phyloP scores from a whole-genome alignment of 2,888 invertebrate species.

The Athrips mouffetella region DNA sequence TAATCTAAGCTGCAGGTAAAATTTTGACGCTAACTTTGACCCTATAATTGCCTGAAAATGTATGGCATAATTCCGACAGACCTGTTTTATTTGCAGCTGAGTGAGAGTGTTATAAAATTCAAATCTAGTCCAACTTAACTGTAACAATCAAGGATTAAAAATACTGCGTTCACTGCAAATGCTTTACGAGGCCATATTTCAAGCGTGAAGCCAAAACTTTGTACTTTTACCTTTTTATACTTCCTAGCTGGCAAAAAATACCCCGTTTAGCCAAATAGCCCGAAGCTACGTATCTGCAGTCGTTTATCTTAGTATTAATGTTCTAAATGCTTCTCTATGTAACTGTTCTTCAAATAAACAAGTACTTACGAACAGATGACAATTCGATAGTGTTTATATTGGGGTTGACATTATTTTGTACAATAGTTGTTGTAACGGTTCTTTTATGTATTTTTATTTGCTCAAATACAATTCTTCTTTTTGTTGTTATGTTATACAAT shows the following conservation, averaged over 20 bases:
- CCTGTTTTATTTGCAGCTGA: no score
- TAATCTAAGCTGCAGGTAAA: no score
- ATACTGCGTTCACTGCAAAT: no score
- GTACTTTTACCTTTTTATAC: not conserved
- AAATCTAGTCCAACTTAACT: no score
- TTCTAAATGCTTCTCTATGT: conserved; percentile 41
- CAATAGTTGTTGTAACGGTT: conserved; percentile 18
- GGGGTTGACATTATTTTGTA: conserved; percentile 33
- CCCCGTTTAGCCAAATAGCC: conserved; percentile 3
- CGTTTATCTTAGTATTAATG: conserved; percentile 39
- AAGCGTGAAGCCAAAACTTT: not conserved
- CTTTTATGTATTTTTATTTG: conserved; percentile 8
- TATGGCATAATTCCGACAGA: no score
- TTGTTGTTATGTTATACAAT: no score
- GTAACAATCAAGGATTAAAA: no score
- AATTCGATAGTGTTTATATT: conserved; percentile 42
- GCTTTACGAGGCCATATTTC: not conserved
- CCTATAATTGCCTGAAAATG: no score
- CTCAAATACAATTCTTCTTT: no score
- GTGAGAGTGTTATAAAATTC: no score
- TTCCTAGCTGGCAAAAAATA: conserved; percentile 3
- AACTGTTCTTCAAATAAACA: conserved; percentile 49
- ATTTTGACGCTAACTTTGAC: no score
- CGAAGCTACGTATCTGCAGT: not conserved
- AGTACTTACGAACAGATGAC: conserved; percentile 54